Percentiles rank a stretch among this genome's conserved stretches.
These are phyloP conservation scores for honey bee (Apis mellifera) DNA, from an alignment of 1,140 invertebrate genomes.

Conservation along the genomic window Amel_HAv3.1 CM009946.2:3793501-3794000, in stretches of 20 bases:
- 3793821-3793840: slow-evolving; percentile 66
- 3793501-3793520: no score
- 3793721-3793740: slow-evolving; percentile 76
- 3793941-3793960: slow-evolving; percentile 6
- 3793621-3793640: not conserved
- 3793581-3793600: no score
- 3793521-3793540: no score
- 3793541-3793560: not conserved
- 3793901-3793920: slow-evolving; percentile 63
- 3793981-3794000: slow-evolving; percentile 18
- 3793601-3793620: slow-evolving; percentile 10
- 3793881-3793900: no score
- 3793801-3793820: slow-evolving; percentile 69
- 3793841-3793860: slow-evolving; percentile 76
- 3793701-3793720: slow-evolving; percentile 81
- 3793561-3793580: slow-evolving; percentile 14
- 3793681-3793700: slow-evolving; percentile 57
- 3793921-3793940: slow-evolving; percentile 53
- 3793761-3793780: slow-evolving; percentile 16
- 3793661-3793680: slow-evolving; percentile 41
- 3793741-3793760: slow-evolving; percentile 22
- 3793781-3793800: slow-evolving; percentile 45
- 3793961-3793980: slow-evolving; percentile 48
- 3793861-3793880: slow-evolving; percentile 73
- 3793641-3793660: slow-evolving; percentile 35